phyloP scores from a whole-genome alignment of 2,797 vertebrate species.

The Gambusia yucatana region DNA sequence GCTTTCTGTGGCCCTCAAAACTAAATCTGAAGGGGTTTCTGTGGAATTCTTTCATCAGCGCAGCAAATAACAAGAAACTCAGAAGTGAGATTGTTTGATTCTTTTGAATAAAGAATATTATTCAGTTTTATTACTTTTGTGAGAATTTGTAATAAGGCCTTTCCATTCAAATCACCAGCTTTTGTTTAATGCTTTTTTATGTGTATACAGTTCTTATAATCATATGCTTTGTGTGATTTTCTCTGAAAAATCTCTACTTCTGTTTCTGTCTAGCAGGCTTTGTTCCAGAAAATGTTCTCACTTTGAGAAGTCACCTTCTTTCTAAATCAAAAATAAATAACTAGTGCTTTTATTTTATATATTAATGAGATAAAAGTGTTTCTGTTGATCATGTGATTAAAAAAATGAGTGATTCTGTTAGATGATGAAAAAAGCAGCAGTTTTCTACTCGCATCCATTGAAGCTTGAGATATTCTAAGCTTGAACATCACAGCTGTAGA shows the following conservation, averaged over 20 bases:
- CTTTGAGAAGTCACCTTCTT: neutral
- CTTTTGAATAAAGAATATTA: neutral
- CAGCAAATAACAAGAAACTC: slow-evolving; percentile 16
- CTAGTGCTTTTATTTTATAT: neutral
- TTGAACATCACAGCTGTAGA: neutral
- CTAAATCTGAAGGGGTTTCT: slow-evolving; percentile 20
- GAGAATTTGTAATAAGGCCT: neutral
- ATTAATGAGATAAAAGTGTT: neutral
- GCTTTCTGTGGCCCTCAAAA: slow-evolving; percentile 39
- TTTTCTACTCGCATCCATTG: neutral
- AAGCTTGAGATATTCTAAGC: neutral
- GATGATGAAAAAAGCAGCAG: neutral
- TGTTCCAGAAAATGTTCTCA: neutral
- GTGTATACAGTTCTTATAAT: neutral
- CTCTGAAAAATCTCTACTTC: neutral
- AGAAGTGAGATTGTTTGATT: slow-evolving; percentile 23
- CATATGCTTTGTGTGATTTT: neutral
- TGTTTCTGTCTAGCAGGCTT: neutral
- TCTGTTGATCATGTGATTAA: neutral
- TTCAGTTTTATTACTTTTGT: neutral
- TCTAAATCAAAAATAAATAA: neutral
- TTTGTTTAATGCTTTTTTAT: neutral
- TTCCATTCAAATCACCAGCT: neutral
- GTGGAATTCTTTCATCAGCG: slow-evolving; percentile 14
- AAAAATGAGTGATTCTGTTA: neutral